Conservation (phyloP, 2,797 vertebrate genomes). For the Podarcis lilfordi region DNA sequence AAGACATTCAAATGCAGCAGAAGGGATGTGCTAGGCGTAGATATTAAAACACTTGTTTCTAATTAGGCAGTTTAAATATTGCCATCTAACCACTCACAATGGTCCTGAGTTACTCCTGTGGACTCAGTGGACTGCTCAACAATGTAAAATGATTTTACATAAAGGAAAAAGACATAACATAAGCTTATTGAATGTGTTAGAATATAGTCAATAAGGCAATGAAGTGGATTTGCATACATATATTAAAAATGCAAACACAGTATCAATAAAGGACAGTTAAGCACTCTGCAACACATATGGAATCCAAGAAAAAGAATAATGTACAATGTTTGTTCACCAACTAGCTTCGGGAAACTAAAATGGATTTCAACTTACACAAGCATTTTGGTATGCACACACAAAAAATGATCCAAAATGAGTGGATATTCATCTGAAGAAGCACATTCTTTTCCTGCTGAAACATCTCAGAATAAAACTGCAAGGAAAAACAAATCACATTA, state of each 20-base stretch:
- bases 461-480: constrained; percentile 35
- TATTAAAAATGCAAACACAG: background rate
- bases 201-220: background rate
- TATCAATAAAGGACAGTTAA: background rate
- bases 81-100: background rate
- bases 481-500: constrained; percentile 3
- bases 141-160: background rate
- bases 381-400: background rate
- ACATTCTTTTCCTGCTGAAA: background rate
- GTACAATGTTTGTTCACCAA: background rate
- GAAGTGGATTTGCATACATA: background rate
- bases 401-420: background rate
- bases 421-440: background rate
- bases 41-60: background rate
- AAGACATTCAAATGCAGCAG: background rate
- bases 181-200: background rate
- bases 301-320: background rate
- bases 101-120: background rate
- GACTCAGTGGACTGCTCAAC: background rate
- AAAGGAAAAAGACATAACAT: background rate
- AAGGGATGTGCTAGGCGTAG: background rate
- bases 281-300: background rate
- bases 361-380: constrained; percentile 24
- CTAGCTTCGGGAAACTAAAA: background rate
- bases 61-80: background rate